Evolutionary conservation across 2,888 invertebrate species (phyloP), one percentile per base, ranked within the genome.

Genomic region (Oligia fasciuncula): DNA sequence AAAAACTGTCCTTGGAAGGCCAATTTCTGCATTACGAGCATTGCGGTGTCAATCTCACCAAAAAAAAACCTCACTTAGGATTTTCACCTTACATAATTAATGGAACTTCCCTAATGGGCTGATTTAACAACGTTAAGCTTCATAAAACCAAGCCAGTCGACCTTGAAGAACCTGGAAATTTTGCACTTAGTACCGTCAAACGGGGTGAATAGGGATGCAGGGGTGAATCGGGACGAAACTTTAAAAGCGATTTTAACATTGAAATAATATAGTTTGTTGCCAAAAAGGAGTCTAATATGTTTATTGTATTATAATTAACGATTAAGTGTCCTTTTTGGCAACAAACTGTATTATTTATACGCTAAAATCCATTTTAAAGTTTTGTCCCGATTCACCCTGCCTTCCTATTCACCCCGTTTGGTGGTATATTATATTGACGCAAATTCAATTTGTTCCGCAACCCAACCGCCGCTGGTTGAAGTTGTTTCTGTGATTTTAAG

Each of bases 11-110:
- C 19, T n/a, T 23, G 29, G 1, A 46, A 69, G 8, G 19, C 57
- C 23, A 49, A 63, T 74, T 75, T 54, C 17, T 19, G 14, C 5
- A 62, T 43, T 46, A 51, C 1, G 23, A 40, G 14, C 43, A 65
- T 9, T 70, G 60, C 40, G 75, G 40, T 69, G 54, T 54, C 46
- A n/a, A n/a, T 23, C 17, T 35, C 63, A 19, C n/a, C 54, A 14
- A 29, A 19, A 68, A 29, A 72, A 63, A 74, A 51, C 60, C 3
- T 17, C 51, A n/a, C n/a, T n/a, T 57, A 43, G 49, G 23, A 71
- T 57, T 63, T 51, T n/a, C 35, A 46, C n/a, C 65, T 57, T 73
- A 79, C 79, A 84, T 70, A 76, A 73, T 80, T 46, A 73, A 51
- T 35, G 71, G 63, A 60, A 84, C 35, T 73, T 54, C 60, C 60